Conservation (phyloP, 2,888 invertebrate genomes). For the Pseudoips prasinana region DNA sequence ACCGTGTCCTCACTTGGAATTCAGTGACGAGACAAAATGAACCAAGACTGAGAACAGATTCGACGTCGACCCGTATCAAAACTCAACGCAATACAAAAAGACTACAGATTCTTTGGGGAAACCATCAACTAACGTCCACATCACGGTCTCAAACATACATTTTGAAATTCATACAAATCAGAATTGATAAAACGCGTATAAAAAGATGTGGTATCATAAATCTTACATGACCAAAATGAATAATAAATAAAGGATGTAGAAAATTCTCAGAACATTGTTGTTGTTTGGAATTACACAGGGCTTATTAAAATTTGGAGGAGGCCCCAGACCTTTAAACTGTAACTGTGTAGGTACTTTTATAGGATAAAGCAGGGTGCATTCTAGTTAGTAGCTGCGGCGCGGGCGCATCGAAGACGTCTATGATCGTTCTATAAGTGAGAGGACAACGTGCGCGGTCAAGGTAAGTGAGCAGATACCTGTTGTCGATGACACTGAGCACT, state of each 20-base stretch:
- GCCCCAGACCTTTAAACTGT: too few relatives aligned
- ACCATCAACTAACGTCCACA: conserved; percentile 36
- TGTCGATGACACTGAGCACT: conserved; percentile 60
- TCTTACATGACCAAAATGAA: conserved; percentile 23
- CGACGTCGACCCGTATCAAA: conserved; percentile 67
- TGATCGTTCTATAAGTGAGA: conserved; percentile 64
- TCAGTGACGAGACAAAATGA: conserved; percentile 53
- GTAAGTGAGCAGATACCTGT: conserved; percentile 65
- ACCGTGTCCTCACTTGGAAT: conserved; percentile 48
- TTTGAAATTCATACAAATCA: conserved; percentile 49
- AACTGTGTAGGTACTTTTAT: too few relatives aligned
- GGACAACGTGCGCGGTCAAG: conserved; percentile 74
- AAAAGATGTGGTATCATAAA: conserved; percentile 22
- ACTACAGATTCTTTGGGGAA: conserved; percentile 34
- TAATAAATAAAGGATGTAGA: conserved; percentile 11
- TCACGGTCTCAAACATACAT: conserved; percentile 42
- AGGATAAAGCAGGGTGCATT: conserved; percentile 26
- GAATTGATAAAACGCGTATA: conserved; percentile 16
- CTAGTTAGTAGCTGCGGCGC: conserved; percentile 34
- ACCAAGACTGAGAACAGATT: conserved; percentile 41
- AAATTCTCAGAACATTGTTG: conserved; percentile 9
- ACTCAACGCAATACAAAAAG: conserved; percentile 45
- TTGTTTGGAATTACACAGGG: background rate
- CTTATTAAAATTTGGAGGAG: too few relatives aligned
- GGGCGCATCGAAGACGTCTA: conserved; percentile 45